A percentile compares a stretch with the other conserved stretches of the same genome.
Conservation (phyloP, 2,113 vertebrate genomes). For the Xenopus borealis region DNA sequence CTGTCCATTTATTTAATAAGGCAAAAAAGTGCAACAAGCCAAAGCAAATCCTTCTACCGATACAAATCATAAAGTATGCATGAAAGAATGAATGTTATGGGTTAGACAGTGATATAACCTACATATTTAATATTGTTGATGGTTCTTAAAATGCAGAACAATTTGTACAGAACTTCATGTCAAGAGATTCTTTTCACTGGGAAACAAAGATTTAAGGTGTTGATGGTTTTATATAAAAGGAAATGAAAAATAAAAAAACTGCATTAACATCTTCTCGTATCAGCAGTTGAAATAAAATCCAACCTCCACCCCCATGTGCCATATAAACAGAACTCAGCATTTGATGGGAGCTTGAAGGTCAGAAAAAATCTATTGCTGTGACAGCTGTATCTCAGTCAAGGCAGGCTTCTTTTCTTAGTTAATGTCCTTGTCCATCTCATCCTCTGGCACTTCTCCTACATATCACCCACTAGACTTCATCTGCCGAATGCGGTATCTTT, state of each 20-base stretch:
- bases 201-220: no score
- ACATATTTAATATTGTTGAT: no score
- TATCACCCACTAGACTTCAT: background rate
- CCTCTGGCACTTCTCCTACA: background rate
- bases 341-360: slow-evolving; percentile 2
- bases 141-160: no score
- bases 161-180: no score
- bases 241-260: no score
- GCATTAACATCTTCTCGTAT: background rate
- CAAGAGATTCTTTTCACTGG: no score
- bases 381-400: slow-evolving; percentile 6
- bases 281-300: background rate
- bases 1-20: background rate
- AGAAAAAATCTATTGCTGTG: background rate
- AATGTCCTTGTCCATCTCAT: slow-evolving; percentile 7
- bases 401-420: background rate
- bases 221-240: no score
- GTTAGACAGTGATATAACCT: no score
- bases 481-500: no score
- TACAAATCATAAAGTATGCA: no score
- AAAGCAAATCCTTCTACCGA: background rate
- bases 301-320: background rate
- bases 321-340: background rate
- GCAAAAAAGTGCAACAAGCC: background rate
- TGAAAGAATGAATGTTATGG: no score